Base-by-base conservation (phyloP, 2,113 vertebrate species). In the Cyanistes caeruleus region DNA sequence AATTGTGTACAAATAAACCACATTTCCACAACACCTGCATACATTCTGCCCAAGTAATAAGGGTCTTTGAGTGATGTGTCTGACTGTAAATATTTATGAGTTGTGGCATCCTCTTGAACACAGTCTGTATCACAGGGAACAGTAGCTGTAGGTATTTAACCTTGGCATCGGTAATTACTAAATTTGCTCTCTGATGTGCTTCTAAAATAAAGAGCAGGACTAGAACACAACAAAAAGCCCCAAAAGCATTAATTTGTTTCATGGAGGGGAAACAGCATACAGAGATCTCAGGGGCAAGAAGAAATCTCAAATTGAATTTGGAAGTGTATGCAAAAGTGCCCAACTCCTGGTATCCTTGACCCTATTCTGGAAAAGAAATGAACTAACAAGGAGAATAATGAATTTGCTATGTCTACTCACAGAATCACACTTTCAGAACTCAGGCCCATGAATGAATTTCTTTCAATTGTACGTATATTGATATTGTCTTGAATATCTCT, bases 401-500 rank as follows among this genome's bases (percentile, higher is more conserved):
- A 35, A 48, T 43, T 91, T 93, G 24, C 43, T 33, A 5, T 46
- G 24, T 52, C 65, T 97, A 98, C 98, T 98, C 97, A 98, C 98
- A 98, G 95, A 95, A 97, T 97, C 53, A 98, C 87, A 44, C 97
- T 97, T 90, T 98, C 98, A 94, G 96, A 97, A 93, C 98, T 98
- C 72, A 98, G 97, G 82, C 98, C 98, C 41, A 37, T 60, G 92
- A 98, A 99, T 24, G 98, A 97, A 85, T 99, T 98, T 87, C 89
- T 97, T 96, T 97, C 96, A 75, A 99, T 97, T 22, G 91, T 96
- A 41, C 96, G 97, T 91, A 98, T 98, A 69, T 98, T 98, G 88
- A 98, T 98, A 74, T 98, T 99, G 85, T 98, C 98, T 97, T 98
- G 98, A 93, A 98, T 96, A 75, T 99, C 98, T 92, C 98, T 99